Evolutionary conservation across 2,113 vertebrate genomes (phyloP), one percentile per base, ranked within the genome.

Genomic region (Hippocampus mohnikei): DNA sequence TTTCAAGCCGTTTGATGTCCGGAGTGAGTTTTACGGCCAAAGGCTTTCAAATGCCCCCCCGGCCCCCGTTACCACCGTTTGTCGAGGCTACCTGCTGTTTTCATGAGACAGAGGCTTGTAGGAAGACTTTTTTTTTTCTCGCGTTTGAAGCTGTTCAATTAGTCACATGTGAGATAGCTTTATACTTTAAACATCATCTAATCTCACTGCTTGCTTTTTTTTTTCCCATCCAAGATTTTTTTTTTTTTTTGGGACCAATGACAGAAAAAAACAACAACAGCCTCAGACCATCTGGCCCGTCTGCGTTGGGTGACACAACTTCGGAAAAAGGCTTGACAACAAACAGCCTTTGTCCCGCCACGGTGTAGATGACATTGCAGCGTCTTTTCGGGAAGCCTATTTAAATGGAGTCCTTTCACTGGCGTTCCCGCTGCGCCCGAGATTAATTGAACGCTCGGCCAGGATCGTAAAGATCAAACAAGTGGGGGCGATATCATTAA

Each of bases 401-500:
- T 59, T 59, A 59, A 59, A 60, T 10, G 25, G 41, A 9, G n/a
- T 44, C 41, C n/a, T 18, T 18, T 83, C 81, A 84, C 80, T 77
- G 81, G 87, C 85, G 82, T 70, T 75, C 80, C 68, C 76, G 55
- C 75, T 50, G 64, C 52, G 68, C 80, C 71, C 78, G 71, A 44
- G n/a, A 95, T 95, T 95, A 95, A 95, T 96, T 93, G 94, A 95
- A 95, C 93, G 93, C 94, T 93, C 93, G 94, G 94, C 92, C 91
- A 94, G 90, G 88, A 93, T 93, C 92, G 94, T 95, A 95, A 96
- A 97, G 94, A 96, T 96, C 94, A 95, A 95, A 95, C 94, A 96
- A 94, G 93, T 95, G 91, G 87, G 58, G 91, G 93, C 95, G 94
- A 94, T 95, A 95, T 92, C 94, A 95, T 95, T 97, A 95, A 95